Percentiles rank a stretch among this genome's conserved stretches.
phyloP scores from a whole-genome alignment of 2,113 vertebrate species.

The Indri indri region DNA sequence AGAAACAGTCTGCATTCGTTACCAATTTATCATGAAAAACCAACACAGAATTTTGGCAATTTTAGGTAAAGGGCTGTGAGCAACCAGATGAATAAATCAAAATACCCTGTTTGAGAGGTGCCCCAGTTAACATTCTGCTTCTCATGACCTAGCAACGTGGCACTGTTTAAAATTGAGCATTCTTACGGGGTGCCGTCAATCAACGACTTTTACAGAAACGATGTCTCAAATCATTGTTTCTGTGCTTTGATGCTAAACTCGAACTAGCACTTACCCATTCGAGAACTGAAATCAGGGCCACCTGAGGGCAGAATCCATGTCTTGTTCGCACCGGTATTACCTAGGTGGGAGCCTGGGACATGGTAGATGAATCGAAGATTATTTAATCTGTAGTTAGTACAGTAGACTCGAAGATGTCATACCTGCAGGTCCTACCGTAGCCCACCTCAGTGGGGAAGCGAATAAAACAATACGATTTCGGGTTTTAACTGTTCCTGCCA shows the following conservation, averaged over 20 bases:
- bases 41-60: background rate
- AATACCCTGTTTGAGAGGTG: background rate
- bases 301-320: background rate
- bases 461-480: background rate
- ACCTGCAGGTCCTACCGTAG: background rate
- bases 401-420: background rate
- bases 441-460: background rate
- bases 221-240: background rate
- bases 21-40: background rate
- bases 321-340: background rate
- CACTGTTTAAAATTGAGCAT: background rate
- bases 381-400: background rate
- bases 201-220: background rate
- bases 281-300: background rate
- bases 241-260: background rate
- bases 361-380: background rate
- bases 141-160: background rate
- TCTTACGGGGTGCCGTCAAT: background rate
- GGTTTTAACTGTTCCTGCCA: background rate
- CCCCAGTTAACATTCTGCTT: background rate
- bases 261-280: background rate
- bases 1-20: background rate
- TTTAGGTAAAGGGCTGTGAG: background rate
- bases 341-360: background rate
- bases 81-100: background rate